Percentiles rank a stretch among this genome's conserved stretches.
phyloP scores from a whole-genome alignment of 2,113 vertebrate species.

The Misgurnus anguillicaudatus region DNA sequence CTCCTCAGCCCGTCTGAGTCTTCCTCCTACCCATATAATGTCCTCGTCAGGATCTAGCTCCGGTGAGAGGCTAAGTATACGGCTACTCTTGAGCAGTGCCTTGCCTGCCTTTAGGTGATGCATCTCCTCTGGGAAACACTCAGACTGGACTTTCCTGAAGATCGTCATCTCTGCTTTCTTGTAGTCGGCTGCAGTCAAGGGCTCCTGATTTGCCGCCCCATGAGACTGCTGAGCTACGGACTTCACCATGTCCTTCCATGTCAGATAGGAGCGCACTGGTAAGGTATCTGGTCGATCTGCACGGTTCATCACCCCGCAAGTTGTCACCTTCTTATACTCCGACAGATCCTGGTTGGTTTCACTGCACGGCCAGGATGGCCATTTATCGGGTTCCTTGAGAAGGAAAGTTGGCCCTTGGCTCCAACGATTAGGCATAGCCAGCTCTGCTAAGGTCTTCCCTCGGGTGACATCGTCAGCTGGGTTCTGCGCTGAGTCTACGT shows the following conservation, averaged over 20 bases:
- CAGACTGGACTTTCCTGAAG: background rate
- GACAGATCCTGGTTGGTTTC: no score
- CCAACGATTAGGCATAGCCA: background rate
- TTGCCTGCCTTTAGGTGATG: background rate
- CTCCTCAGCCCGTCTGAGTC: background rate
- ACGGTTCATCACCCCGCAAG: no score
- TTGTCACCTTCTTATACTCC: no score
- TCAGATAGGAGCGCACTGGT: no score
- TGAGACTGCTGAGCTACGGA: no score
- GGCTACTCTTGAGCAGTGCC: background rate
- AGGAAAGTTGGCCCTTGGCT: background rate
- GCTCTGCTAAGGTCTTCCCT: background rate
- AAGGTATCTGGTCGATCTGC: no score
- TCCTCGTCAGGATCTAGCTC: background rate
- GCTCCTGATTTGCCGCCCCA: no score
- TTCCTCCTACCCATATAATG: background rate
- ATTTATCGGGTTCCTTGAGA: no score
- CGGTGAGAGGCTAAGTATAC: background rate
- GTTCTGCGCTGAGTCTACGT: background rate
- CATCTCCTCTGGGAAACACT: background rate
- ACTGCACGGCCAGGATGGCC: no score
- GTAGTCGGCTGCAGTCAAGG: no score
- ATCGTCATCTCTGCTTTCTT: no score
- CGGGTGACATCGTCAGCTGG: background rate
- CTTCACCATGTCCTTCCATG: no score